phyloP scores from a whole-genome alignment of 2,113 vertebrate genomes.

The Podocnemis expansa region DNA sequence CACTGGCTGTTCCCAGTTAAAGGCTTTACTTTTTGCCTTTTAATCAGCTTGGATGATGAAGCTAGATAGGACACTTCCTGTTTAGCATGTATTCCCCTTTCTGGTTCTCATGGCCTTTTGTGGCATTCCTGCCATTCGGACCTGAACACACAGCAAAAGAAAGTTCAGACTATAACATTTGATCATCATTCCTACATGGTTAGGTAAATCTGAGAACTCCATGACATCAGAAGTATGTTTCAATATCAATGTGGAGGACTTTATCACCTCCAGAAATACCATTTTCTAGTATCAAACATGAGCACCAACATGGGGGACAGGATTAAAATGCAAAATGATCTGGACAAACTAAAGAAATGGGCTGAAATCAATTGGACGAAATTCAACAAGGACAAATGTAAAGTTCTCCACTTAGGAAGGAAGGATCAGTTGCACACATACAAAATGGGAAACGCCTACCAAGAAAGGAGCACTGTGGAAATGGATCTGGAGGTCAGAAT shows the following conservation, averaged over 20 bases:
- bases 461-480: too few species aligned
- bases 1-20: background rate
- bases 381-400: too few species aligned
- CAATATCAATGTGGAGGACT: background rate
- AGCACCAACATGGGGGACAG: background rate
- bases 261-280: background rate
- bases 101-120: background rate
- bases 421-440: too few species aligned
- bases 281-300: background rate
- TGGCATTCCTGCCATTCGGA: background rate
- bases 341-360: too few species aligned
- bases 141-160: background rate
- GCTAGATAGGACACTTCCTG: background rate
- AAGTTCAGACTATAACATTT: background rate
- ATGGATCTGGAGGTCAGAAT: too few species aligned
- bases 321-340: too few species aligned
- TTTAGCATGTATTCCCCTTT: background rate
- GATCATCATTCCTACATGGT: background rate
- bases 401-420: too few species aligned
- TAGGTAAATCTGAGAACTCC: background rate
- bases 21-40: background rate
- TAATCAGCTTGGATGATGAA: background rate
- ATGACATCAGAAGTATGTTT: background rate
- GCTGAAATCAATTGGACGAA: too few species aligned
- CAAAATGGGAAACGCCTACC: too few species aligned